phyloP scores from a whole-genome alignment of 35 echinoderm and acorn worm genomes.

The Chiridota heheva region DNA sequence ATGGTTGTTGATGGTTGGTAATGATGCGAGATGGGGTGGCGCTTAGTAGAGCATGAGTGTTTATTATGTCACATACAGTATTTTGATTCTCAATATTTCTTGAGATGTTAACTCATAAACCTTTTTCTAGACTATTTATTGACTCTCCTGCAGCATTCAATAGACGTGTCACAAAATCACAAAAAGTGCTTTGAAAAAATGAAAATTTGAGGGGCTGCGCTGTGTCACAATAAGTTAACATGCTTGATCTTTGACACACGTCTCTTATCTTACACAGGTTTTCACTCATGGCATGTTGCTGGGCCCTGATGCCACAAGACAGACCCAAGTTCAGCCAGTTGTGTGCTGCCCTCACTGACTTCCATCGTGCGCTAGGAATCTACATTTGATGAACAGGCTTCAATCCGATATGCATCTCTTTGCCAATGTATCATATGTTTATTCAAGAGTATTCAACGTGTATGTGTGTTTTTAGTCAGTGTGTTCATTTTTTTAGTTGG shows the following conservation, averaged over 20 bases:
- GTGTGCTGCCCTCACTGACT: slow-evolving; percentile 85
- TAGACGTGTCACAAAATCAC: too few species aligned
- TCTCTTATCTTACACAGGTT: slow-evolving; percentile 45
- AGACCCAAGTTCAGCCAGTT: slow-evolving; percentile 96
- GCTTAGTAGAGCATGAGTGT: too few species aligned
- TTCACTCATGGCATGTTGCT: slow-evolving; percentile 97
- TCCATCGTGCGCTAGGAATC: slow-evolving; percentile 88
- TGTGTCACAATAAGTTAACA: slow-evolving; percentile 9
- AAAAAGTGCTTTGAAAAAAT: neutral
- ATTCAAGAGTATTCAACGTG: too few species aligned
- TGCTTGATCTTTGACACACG: neutral
- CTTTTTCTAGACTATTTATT: too few species aligned
- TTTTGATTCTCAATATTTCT: neutral
- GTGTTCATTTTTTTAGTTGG: too few species aligned
- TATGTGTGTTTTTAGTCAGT: too few species aligned
- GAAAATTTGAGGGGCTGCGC: too few species aligned
- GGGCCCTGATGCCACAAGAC: slow-evolving; percentile 85
- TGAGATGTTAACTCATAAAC: neutral
- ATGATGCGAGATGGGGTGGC: too few species aligned
- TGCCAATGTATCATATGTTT: too few species aligned
- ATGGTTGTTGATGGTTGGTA: neutral
- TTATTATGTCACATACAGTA: too few species aligned
- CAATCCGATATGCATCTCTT: too few species aligned
- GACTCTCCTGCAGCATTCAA: too few species aligned
- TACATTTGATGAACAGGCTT: slow-evolving; percentile 75